These are phyloP conservation scores for Chelonus insularis DNA, from an alignment of 1,140 invertebrate species.

Conservation along the genomic window DNA sequence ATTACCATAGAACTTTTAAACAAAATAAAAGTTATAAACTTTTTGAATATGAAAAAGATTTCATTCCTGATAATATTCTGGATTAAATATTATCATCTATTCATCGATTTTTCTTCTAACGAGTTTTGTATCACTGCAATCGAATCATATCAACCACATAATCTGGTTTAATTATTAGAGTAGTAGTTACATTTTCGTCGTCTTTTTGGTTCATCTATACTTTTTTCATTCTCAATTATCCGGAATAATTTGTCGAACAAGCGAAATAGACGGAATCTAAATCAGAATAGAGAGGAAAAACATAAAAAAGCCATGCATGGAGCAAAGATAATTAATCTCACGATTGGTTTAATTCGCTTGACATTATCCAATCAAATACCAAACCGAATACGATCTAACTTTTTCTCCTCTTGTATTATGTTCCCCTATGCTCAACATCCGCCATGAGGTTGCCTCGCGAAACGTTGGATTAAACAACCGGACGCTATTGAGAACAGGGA, in stretches of 20 bases:
- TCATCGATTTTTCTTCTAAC: too few relatives aligned
- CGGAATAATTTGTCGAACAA: constrained; percentile 42
- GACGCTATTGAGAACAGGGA: constrained; percentile 32
- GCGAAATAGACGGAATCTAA: constrained; percentile 29
- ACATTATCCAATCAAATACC: constrained; percentile 50
- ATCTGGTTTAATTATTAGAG: too few relatives aligned
- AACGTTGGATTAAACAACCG: constrained; percentile 41
- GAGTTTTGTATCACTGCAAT: too few relatives aligned
- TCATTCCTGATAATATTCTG: too few relatives aligned
- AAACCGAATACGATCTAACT: constrained; percentile 31
- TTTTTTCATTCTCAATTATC: constrained; percentile 44
- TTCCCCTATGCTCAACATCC: constrained; percentile 8
- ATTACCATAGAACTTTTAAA: background rate
- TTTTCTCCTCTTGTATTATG: background rate
- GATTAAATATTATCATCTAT: too few relatives aligned
- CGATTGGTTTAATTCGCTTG: constrained; percentile 49
- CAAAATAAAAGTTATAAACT: too few relatives aligned
- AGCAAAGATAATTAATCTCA: constrained; percentile 47
- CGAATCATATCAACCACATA: too few relatives aligned
- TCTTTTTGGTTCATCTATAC: too few relatives aligned
- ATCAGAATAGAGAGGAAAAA: background rate
- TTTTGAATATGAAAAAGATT: too few relatives aligned
- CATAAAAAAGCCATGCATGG: constrained; percentile 13
- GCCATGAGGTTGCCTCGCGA: constrained; percentile 24
- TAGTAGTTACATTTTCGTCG: too few relatives aligned